These are phyloP conservation scores for Gymnarchus niloticus DNA, from an alignment of 2,113 vertebrate genomes.

Conservation along the genomic window DNA sequence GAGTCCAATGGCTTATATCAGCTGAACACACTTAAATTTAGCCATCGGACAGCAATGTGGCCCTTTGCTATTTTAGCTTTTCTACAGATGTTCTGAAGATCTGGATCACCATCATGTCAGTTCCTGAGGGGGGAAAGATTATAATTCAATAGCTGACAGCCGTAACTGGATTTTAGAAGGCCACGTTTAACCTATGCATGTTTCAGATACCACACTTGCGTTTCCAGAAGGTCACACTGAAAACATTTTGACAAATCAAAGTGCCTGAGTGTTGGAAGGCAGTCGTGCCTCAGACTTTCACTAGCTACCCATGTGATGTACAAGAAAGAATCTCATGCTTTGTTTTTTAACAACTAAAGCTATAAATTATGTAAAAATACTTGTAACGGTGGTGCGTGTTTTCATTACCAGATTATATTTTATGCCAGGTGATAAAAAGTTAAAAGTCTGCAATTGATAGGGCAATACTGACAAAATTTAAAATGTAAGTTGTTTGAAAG, in stretches of 20 bases:
- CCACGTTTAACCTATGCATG: neutral
- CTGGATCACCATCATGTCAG: neutral
- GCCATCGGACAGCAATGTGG: neutral
- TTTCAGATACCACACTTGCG: neutral
- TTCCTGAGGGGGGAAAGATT: neutral
- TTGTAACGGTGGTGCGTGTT: neutral
- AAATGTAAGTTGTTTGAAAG: too few relatives aligned
- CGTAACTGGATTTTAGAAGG: neutral
- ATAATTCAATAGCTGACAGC: neutral
- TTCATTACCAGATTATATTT: neutral
- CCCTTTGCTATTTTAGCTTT: neutral
- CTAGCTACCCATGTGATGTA: neutral
- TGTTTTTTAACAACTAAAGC: too few relatives aligned
- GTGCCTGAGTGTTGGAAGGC: neutral
- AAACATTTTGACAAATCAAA: neutral
- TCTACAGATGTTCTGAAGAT: neutral
- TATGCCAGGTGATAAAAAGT: too few relatives aligned
- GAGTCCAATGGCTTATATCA: neutral
- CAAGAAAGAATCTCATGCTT: neutral
- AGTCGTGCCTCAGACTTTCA: neutral
- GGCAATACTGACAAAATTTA: too few relatives aligned
- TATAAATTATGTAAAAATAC: neutral
- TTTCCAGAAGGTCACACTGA: neutral
- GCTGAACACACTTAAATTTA: neutral
- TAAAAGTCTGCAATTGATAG: too few relatives aligned